These are phyloP conservation scores for Drosophila parthenogenetica DNA, from an alignment of 2,888 invertebrate species.

Conservation along the genomic window DNA sequence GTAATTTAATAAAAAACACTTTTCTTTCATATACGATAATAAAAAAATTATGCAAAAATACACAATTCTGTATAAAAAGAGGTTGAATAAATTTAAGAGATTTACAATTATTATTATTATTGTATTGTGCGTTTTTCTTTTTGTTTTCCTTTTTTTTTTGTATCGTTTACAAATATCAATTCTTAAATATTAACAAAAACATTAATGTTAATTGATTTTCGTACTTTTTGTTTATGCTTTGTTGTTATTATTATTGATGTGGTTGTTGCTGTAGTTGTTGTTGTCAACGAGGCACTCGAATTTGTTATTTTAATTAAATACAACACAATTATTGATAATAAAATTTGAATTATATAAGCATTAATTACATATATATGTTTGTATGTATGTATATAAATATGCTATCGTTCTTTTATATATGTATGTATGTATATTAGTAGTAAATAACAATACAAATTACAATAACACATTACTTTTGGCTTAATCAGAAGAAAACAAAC, in stretches of 20 bases:
- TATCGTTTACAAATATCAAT: conserved; percentile 39
- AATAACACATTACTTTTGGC: conserved; percentile 79
- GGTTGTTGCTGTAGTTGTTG: conserved; percentile 29
- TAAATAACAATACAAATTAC: conserved; percentile 79
- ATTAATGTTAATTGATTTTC: conserved; percentile 30
- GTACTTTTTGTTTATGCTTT: conserved; percentile 32
- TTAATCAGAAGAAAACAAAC: conserved; percentile 74
- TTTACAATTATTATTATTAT: conserved; percentile 54
- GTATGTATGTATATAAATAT: conserved; percentile 26
- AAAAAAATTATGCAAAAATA: conserved; percentile 48
- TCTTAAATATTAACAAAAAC: conserved; percentile 48
- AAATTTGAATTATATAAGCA: conserved; percentile 65
- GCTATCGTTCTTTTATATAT: conserved; percentile 21
- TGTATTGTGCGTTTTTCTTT: conserved; percentile 58
- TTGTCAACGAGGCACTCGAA: conserved; percentile 74
- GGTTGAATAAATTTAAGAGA: conserved; percentile 33
- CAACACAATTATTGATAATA: conserved; percentile 53
- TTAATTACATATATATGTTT: conserved; percentile 30
- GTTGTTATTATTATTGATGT: conserved; percentile 15
- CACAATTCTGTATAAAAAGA: conserved; percentile 48
- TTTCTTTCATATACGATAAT: conserved; percentile 30
- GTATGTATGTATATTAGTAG: conserved; percentile 61
- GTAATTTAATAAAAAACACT: conserved; percentile 37
- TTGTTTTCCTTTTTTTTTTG: conserved; percentile 18
- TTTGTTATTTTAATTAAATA: conserved; percentile 49